These are phyloP conservation scores for Hesperophylax magnus DNA, from an alignment of 1,140 invertebrate species.

Conservation along the genomic window DNA sequence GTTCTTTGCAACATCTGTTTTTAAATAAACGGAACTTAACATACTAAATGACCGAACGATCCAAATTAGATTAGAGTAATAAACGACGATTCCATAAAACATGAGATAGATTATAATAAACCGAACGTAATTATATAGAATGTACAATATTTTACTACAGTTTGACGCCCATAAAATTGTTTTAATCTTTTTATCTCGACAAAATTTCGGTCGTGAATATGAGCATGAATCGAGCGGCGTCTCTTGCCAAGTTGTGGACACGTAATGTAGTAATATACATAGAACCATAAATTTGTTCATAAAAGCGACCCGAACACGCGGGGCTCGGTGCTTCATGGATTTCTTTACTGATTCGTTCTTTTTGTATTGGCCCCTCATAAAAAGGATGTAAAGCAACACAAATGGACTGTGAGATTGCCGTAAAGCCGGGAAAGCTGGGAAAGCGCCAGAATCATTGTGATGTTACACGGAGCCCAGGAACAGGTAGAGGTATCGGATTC, in stretches of 20 bases:
- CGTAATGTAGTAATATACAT: neutral
- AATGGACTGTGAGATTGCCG: constrained; percentile 36
- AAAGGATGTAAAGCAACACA: constrained; percentile 38
- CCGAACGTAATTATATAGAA: too few relatives aligned
- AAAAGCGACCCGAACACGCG: constrained; percentile 21
- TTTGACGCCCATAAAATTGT: neutral
- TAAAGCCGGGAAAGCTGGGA: constrained; percentile 23
- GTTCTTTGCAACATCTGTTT: too few relatives aligned
- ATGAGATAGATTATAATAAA: too few relatives aligned
- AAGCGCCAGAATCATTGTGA: constrained; percentile 39
- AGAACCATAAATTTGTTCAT: constrained; percentile 15
- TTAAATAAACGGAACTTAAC: too few relatives aligned
- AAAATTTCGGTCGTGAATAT: neutral
- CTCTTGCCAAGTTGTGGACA: neutral
- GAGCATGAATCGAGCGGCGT: neutral
- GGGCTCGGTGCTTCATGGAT: neutral
- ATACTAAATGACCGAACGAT: too few relatives aligned
- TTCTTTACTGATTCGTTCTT: constrained; percentile 36
- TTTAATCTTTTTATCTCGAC: neutral
- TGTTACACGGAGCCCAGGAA: neutral
- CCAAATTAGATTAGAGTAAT: too few relatives aligned
- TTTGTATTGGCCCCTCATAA: constrained; percentile 36
- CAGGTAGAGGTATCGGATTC: constrained; percentile 21
- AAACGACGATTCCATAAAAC: too few relatives aligned
- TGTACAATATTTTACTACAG: too few relatives aligned